phyloP scores from a whole-genome alignment of 2,797 vertebrate genomes.

The Carcharodon carcharias region DNA sequence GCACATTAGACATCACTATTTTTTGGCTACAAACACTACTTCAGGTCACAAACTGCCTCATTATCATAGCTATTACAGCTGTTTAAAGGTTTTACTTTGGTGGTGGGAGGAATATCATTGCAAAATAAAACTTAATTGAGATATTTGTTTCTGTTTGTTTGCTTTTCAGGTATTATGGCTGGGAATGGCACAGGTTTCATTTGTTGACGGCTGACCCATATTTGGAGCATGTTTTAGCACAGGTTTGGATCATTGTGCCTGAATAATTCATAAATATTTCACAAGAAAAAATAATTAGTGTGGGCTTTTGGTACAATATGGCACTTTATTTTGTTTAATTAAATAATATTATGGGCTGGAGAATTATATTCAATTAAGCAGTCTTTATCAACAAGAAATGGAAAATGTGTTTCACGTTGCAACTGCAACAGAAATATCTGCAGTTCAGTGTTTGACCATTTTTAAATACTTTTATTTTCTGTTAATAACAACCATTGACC shows the following conservation, averaged over 20 bases:
- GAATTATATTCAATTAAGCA: background rate
- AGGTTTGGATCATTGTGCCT: background rate
- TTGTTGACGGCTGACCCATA: background rate
- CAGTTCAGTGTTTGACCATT: background rate
- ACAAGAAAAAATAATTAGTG: background rate
- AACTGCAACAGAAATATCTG: background rate
- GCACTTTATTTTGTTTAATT: background rate
- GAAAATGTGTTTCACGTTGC: background rate
- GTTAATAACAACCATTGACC: background rate
- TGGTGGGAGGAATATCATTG: background rate
- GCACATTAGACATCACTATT: background rate
- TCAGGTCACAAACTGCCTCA: background rate
- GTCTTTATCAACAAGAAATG: background rate
- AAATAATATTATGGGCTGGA: background rate
- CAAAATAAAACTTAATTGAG: background rate
- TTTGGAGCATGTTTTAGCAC: background rate
- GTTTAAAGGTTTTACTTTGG: background rate
- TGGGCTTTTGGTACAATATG: background rate
- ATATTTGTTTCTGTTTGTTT: background rate
- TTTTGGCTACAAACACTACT: background rate
- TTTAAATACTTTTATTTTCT: background rate
- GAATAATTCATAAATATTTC: background rate
- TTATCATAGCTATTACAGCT: background rate
- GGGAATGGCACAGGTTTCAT: background rate
- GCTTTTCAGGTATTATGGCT: background rate